Percentiles rank a stretch among this genome's conserved stretches.
Evolutionary conservation across 2,113 vertebrate species (phyloP).

Genomic region (Tachycineta bicolor): DNA sequence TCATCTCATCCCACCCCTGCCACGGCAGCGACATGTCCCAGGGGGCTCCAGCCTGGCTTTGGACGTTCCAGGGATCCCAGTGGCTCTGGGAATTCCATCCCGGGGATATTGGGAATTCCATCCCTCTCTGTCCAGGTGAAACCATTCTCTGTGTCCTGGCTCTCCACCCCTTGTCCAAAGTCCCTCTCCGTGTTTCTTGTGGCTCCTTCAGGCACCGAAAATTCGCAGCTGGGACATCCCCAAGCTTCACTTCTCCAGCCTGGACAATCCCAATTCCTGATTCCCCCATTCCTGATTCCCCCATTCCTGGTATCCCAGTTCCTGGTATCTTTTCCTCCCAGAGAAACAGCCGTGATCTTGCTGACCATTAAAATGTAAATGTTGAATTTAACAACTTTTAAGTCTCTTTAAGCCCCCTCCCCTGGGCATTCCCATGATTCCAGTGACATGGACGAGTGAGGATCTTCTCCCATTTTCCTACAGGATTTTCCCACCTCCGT

Average conservation of each 20-base stretch:
- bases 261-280: neutral
- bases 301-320: neutral
- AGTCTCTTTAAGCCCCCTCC: neutral
- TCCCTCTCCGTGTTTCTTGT: neutral
- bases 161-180: no score
- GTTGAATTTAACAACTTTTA: neutral
- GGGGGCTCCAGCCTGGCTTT: neutral
- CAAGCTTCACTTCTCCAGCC: neutral
- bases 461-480: neutral
- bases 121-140: neutral
- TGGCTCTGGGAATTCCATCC: neutral
- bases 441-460: neutral
- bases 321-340: neutral
- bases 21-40: neutral
- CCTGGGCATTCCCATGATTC: neutral
- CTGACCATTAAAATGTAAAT: neutral
- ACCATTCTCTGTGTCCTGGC: neutral
- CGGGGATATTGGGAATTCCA: neutral
- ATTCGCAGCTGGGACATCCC: accelerated
- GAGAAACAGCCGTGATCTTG: neutral
- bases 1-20: no score
- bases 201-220: neutral
- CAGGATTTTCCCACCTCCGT: neutral
- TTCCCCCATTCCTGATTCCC: no score
- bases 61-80: neutral